Base-by-base conservation (phyloP, 2,113 vertebrate genomes). In the Callaeas wilsoni region DNA sequence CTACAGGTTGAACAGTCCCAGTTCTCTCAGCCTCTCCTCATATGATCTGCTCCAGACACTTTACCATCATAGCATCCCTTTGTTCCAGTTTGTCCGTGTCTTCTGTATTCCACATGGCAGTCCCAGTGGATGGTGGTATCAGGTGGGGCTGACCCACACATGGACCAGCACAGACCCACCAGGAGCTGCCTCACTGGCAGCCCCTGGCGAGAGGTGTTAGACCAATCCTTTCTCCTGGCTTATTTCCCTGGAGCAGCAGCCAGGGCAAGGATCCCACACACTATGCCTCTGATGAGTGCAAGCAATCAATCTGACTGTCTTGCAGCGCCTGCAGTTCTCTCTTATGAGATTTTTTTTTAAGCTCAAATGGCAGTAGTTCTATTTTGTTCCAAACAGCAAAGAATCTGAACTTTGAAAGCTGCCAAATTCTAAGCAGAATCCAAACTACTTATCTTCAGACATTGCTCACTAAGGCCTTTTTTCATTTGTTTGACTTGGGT, bases 391-490 rank as follows among this genome's bases (percentile, higher is more conserved):
- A 73, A 86, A 89, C 18, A 59, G 44, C 60, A 41, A 74, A 62
- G 62, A 71, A 71, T 55, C 71, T 87, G 87, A 89, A 86, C 69
- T 91, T 94, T 90, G 55, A 84, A 91, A 94, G 52, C 56, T 95
- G 89, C 81, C 94, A 93, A 86, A 91, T 94, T 92, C 62, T 95
- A 94, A 84, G 76, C 35, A 82, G 88, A 93, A 96, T 94, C 82
- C 62, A 94, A 93, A 62, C 27, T 62, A 55, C 55, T 95, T 93
- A 46, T 92, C 67, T 87, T 60, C 32, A 92, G 71, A 93, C 87
- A 44, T 22, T 91, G 77, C 77, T 96, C 78, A 67, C 60, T 74
- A 64, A 91, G 25, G 50, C 41, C 82, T 92, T 81, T 65, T 67
- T 87, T 82, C 10, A 17, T 75, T 49, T 68, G 26, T 82, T 79